Percentiles rank a stretch among this genome's conserved stretches.
Conservation (phyloP, 2,888 invertebrate species). For the Crepidodera aurea region DNA sequence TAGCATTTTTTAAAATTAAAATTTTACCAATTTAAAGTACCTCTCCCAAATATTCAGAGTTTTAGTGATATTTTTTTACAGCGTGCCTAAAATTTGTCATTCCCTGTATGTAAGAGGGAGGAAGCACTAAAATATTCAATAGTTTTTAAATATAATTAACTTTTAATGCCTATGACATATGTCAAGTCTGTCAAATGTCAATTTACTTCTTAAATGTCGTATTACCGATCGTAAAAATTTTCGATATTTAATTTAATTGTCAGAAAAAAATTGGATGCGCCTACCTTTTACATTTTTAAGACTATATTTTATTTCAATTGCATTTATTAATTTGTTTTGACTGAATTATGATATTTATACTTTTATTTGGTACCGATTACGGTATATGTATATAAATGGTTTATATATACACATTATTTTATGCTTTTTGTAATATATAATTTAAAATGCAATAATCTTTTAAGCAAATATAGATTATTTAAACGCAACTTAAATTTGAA, state of each 20-base stretch:
- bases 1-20: constrained; percentile 5
- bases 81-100: not conserved
- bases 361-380: constrained; percentile 10
- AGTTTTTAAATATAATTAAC: not conserved
- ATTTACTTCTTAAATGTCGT: not conserved
- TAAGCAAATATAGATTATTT: not conserved
- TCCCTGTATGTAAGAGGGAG: constrained; percentile 1
- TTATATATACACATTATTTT: constrained; percentile 19
- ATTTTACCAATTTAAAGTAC: not conserved
- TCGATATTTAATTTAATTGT: too few relatives aligned
- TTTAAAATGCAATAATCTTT: constrained; percentile 21
- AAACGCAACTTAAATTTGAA: not conserved
- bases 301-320: constrained; percentile 14
- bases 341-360: constrained; percentile 20
- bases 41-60: not conserved
- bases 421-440: constrained; percentile 27
- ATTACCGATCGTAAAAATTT: too few relatives aligned
- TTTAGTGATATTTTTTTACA: not conserved
- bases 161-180: not conserved
- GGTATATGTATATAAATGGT: constrained; percentile 13
- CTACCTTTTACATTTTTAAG: not conserved
- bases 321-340: constrained; percentile 20
- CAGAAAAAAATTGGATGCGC: not conserved
- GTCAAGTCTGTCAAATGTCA: not conserved
- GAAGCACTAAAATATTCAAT: not conserved